Evolutionary conservation across 2,113 vertebrate species (phyloP).

Genomic region (Condylura cristata): DNA sequence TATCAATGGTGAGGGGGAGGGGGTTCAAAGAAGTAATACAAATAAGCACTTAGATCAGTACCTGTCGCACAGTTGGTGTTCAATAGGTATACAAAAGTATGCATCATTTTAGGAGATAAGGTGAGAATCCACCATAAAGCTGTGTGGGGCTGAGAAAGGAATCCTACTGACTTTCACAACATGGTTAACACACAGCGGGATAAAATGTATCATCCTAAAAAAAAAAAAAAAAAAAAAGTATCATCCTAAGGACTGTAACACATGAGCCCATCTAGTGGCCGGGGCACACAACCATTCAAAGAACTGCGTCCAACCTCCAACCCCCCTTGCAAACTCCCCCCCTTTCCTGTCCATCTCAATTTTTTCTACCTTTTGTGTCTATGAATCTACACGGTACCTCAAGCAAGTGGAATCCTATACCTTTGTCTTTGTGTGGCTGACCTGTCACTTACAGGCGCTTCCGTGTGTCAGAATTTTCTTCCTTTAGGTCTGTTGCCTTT

Average conservation of each 20-base stretch:
- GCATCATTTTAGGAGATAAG: background rate
- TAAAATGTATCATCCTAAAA: background rate
- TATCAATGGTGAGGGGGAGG: background rate
- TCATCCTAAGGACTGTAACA: no score
- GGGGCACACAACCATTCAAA: background rate
- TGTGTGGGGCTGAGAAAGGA: background rate
- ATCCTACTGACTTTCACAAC: background rate
- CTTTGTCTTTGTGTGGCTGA: background rate
- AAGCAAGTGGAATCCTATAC: background rate
- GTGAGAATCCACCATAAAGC: background rate
- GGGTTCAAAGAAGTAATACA: background rate
- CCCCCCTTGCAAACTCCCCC: background rate
- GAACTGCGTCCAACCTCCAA: background rate
- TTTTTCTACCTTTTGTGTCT: background rate
- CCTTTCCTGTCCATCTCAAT: background rate
- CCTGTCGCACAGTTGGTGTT: background rate
- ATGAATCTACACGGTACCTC: background rate
- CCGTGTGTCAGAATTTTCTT: conserved; percentile 3
- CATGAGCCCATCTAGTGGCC: background rate
- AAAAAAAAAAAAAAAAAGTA: no score
- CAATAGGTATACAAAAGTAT: background rate
- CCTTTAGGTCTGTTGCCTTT: background rate
- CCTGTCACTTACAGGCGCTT: background rate
- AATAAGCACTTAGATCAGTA: background rate
- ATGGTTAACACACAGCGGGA: background rate